Percentiles rank a stretch among this genome's conserved stretches.
Evolutionary conservation across 2,888 invertebrate genomes (phyloP).

Genomic region (Pseudoips prasinana): DNA sequence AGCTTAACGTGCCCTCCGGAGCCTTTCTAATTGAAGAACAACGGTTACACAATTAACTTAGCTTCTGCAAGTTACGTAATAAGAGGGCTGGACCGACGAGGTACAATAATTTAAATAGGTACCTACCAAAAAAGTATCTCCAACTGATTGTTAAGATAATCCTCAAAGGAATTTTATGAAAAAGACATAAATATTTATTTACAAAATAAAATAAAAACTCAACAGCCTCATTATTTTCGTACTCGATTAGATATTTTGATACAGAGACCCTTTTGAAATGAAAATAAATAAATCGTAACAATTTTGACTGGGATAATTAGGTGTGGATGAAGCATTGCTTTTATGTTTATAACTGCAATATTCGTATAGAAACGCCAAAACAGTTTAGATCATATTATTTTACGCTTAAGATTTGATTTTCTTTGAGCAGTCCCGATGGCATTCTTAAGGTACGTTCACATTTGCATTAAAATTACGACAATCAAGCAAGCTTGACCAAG

Average conservation of each 20-base stretch:
- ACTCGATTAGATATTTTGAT: conserved; percentile 25
- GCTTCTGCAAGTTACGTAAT: too few relatives aligned
- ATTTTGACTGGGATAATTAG: conserved; percentile 42
- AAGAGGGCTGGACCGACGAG: too few relatives aligned
- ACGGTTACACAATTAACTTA: too few relatives aligned
- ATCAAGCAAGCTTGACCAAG: conserved; percentile 42
- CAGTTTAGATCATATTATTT: neutral
- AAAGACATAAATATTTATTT: neutral
- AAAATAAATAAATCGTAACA: conserved; percentile 34
- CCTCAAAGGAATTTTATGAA: too few relatives aligned
- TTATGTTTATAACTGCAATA: conserved; percentile 12
- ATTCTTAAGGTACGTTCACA: conserved; percentile 15
- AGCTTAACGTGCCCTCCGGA: too few relatives aligned
- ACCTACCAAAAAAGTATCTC: too few relatives aligned
- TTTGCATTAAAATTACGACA: conserved; percentile 55
- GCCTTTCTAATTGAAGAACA: too few relatives aligned
- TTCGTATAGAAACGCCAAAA: neutral
- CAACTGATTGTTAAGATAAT: too few relatives aligned
- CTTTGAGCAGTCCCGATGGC: conserved; percentile 12
- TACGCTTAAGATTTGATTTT: conserved; percentile 8
- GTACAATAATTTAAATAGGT: too few relatives aligned
- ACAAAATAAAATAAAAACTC: conserved; percentile 1
- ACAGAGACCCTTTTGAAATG: conserved; percentile 18
- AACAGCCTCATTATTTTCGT: conserved; percentile 26
- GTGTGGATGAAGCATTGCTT: conserved; percentile 31